Percentiles rank a stretch among this genome's conserved stretches.
Conservation (phyloP, 2,797 vertebrate genomes). For the Lacerta viridis region DNA sequence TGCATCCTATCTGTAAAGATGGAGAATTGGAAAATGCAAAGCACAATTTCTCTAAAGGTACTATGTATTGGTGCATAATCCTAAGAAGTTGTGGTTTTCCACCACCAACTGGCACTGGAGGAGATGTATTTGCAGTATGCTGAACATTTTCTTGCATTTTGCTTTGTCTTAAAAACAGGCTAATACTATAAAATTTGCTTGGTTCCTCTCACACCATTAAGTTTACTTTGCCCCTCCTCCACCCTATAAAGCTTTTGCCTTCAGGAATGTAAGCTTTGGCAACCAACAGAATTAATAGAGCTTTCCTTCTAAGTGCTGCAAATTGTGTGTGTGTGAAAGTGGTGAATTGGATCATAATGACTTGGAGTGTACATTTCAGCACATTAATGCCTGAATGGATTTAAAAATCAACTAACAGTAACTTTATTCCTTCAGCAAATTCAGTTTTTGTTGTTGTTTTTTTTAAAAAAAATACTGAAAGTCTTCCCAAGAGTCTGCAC, state of each 20-base stretch:
- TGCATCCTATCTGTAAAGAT: not conserved
- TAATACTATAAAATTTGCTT: constrained; percentile 32
- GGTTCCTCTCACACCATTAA: constrained; percentile 50
- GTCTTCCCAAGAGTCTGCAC: constrained; percentile 53
- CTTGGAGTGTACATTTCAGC: constrained; percentile 71
- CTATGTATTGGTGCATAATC: accelerated
- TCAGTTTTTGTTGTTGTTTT: not conserved
- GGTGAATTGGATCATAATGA: constrained; percentile 68
- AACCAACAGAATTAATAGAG: constrained; percentile 75
- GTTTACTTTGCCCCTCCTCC: constrained; percentile 33
- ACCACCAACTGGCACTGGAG: constrained; percentile 4
- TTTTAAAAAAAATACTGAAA: constrained; percentile 55
- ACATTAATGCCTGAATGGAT: constrained; percentile 68
- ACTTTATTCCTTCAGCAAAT: constrained; percentile 65
- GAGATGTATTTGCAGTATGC: constrained; percentile 10
- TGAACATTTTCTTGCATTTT: constrained; percentile 52
- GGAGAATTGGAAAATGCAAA: constrained; percentile 38
- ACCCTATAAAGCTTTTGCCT: constrained; percentile 59
- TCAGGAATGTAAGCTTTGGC: constrained; percentile 73
- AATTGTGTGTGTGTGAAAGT: constrained; percentile 54
- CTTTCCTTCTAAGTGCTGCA: constrained; percentile 73
- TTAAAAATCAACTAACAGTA: constrained; percentile 69
- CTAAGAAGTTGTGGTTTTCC: not conserved
- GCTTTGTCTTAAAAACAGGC: not conserved
- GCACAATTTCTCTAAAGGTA: constrained; percentile 1